Percentiles rank a stretch among this genome's conserved stretches.
These are phyloP conservation scores for Pipistrellus kuhlii DNA, from an alignment of 2,797 vertebrate species.

Conservation along the genomic window DNA sequence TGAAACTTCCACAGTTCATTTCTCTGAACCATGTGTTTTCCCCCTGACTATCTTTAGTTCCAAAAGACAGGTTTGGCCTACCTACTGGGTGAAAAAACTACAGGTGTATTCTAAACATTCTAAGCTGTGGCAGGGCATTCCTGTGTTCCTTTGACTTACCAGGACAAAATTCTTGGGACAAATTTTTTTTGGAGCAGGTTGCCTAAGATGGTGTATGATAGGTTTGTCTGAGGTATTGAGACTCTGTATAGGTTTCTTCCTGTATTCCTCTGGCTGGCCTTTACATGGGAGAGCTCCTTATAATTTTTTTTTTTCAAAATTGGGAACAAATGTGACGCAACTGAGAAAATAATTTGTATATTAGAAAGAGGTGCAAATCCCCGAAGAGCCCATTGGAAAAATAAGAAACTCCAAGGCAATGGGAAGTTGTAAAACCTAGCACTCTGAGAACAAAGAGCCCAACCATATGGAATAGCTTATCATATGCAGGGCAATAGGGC, in stretches of 20 bases:
- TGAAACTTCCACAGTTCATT: neutral
- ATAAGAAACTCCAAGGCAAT: conserved; percentile 57
- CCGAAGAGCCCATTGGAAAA: conserved; percentile 23
- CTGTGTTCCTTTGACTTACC: neutral
- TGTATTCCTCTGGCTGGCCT: neutral
- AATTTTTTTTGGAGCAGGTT: neutral
- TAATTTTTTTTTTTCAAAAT: conserved; percentile 54
- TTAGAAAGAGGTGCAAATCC: conserved; percentile 72
- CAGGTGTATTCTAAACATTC: neutral
- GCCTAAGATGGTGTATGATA: neutral
- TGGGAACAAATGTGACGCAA: conserved; percentile 42
- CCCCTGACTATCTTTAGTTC: neutral
- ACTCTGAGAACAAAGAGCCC: conserved; percentile 73
- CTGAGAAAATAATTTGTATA: conserved; percentile 72
- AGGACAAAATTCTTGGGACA: neutral
- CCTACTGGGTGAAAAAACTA: neutral
- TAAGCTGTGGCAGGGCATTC: neutral
- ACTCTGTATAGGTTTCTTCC: neutral
- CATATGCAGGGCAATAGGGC: neutral
- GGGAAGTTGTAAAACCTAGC: conserved; percentile 75
- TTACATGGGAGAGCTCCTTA: neutral
- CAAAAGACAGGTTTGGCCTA: neutral
- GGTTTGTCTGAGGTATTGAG: neutral
- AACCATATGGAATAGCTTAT: conserved; percentile 74
- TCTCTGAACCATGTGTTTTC: neutral